Evolutionary conservation across 2,113 vertebrate species (phyloP), one percentile per base, ranked within the genome.

Genomic region (Puffinus mauretanicus): DNA sequence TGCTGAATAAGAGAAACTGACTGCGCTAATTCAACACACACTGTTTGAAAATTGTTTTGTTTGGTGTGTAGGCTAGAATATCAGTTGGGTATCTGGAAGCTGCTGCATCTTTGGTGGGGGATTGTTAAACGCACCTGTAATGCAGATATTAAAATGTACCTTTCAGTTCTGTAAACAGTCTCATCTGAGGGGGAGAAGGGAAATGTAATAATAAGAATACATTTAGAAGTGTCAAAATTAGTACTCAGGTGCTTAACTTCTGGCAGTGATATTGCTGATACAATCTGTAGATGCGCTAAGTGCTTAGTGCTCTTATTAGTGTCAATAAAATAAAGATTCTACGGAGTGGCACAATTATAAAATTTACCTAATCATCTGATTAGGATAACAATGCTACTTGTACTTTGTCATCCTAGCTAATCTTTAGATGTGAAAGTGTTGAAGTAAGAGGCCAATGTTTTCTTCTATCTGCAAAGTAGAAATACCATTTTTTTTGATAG

Each of bases 1-100:
- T 87, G 47, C 34, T 89, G 66, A 88, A 92, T 82, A n/a, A 60
- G 94, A 93, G 54, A 85, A 87, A 88, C 46, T 85, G 61, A 47
- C 34, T 85, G 44, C 90, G 67, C 27, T 91, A 88, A 82, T 94
- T 94, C 36, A 85, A 88, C 51, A 49, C 6, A 19, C 6, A 8
- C 11, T 66, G 30, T 80, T 94, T 54, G 64, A 95, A 94, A 96
- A 86, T 32, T 1, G 0, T 12, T 61, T 87, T 90, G 14, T 82
- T 91, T 82, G 38, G 52, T 20, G 6, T 62, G 13, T 62, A 82
- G 70, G 21, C 3, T 94, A 24, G 80, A 94, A 90, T 92, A 89
- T 22, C 42, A 83, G 14, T 83, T 58, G 5, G 9, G 29, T 75
- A 36, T 81, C 38, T 86, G 87, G 80, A 82, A 62, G 40, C 51